Evolutionary conservation across 2,797 vertebrate genomes (phyloP).

Genomic region (Apodemus agrarius): DNA sequence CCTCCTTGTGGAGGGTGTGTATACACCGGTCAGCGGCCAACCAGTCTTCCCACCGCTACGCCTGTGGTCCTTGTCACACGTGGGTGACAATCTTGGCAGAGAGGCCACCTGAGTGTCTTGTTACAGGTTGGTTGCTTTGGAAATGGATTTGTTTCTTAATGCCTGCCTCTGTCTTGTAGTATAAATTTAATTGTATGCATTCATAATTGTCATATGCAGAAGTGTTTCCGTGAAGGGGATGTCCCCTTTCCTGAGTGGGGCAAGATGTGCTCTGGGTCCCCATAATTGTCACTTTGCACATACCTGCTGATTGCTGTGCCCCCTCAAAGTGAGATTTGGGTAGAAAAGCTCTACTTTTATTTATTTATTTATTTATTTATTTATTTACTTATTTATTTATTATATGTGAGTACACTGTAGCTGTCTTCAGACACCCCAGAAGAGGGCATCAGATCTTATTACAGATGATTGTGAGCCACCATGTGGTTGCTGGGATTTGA

Average conservation of each 20-base stretch:
- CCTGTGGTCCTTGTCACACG: not conserved
- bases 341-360: not conserved
- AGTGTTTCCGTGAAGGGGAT: not conserved
- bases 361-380: not conserved
- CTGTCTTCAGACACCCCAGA: no score
- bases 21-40: no score
- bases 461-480: no score
- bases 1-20: rapidly evolving
- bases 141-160: not conserved
- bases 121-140: not conserved
- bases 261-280: not conserved
- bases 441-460: no score
- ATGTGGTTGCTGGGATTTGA: no score
- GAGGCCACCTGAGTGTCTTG: not conserved
- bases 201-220: no score
- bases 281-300: not conserved
- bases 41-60: not conserved
- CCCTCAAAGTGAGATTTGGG: not conserved
- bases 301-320: not conserved
- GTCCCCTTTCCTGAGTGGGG: rapidly evolving
- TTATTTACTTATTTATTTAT: no score
- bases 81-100: not conserved
- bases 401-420: no score
- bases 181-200: not conserved
- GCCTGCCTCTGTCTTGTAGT: not conserved